Evolutionary conservation across 2,888 invertebrate genomes (phyloP), one percentile per base, ranked within the genome.

Genomic region (Aphodius sticticus): DNA sequence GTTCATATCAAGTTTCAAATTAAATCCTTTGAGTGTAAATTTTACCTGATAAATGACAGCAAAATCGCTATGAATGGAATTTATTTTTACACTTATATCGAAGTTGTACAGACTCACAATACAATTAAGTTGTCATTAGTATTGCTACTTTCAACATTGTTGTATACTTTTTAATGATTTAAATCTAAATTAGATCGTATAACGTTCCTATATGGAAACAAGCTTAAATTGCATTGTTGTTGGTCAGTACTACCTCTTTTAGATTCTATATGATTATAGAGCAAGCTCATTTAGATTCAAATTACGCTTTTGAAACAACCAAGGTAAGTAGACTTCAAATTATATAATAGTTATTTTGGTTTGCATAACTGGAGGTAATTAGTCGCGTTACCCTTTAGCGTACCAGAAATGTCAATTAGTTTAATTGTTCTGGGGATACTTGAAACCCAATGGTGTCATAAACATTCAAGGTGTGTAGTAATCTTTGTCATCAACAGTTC

Each of bases 381-480:
- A 53, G 2, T 53, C 9, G 9, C 7, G 53, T 53, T 9, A 53
- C 53, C 53, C 53, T 53, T 53, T 53, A 53, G 4, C 53, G 53
- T 53, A 53, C 12, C 53, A 53, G 53, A 53, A 53, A 53, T 53
- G 53, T 53, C 53, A 12, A 53, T 53, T 53, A 53, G 53, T 53
- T 53, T 53, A 53, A 53, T 53, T 53, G 53, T 7, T 53, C 53
- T 26, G 26, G 26, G 26, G 26, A 3, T 26, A 26, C 26, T 53
- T 53, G 53, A 53, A 53, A 53, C 53, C 53, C 53, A 53, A 53
- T 53, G 53, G 53, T 53, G 53, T 53, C 53, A 53, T 53, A 53
- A 53, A 53, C 53, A 53, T 53, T 53, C 53, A 53, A 53, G 53
- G 53, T 53, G 53, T 53, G 53, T 7, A 53, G 9, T 53, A 53